Evolutionary conservation across 1,140 invertebrate species (phyloP).

Genomic region (Temnothorax curvispinosus): DNA sequence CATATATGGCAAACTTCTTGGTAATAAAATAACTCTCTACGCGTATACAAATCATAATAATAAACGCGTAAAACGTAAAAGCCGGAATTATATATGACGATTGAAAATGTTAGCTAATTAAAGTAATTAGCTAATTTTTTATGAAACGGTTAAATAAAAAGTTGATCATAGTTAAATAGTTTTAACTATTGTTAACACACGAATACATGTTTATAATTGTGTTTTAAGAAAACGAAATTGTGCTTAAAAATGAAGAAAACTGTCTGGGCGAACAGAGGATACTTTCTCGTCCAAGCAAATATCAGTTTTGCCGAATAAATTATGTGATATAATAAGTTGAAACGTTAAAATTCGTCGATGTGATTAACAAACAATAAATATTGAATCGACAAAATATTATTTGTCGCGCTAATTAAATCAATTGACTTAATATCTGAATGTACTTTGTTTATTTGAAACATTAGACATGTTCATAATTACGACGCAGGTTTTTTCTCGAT

Average conservation of each 20-base stretch:
- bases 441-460: not conserved
- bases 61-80: not conserved
- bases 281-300: not conserved
- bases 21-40: not conserved
- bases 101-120: not conserved
- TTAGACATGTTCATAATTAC: not conserved
- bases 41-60: slow-evolving; percentile 11
- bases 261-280: not conserved
- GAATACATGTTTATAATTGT: not conserved
- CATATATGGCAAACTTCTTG: not conserved
- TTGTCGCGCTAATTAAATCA: not conserved
- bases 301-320: not conserved
- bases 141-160: not conserved
- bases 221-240: not conserved
- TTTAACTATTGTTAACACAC: not conserved
- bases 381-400: not conserved
- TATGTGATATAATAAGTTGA: not conserved
- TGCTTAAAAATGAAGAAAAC: not conserved
- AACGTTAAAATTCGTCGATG: not conserved
- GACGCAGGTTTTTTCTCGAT: not conserved
- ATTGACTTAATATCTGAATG: not conserved
- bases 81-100: not conserved
- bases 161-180: not conserved
- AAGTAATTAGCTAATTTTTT: no score
- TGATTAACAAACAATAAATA: not conserved